Base-by-base conservation (phyloP, 2,797 vertebrate species). In the Bradypodion ventrale region DNA sequence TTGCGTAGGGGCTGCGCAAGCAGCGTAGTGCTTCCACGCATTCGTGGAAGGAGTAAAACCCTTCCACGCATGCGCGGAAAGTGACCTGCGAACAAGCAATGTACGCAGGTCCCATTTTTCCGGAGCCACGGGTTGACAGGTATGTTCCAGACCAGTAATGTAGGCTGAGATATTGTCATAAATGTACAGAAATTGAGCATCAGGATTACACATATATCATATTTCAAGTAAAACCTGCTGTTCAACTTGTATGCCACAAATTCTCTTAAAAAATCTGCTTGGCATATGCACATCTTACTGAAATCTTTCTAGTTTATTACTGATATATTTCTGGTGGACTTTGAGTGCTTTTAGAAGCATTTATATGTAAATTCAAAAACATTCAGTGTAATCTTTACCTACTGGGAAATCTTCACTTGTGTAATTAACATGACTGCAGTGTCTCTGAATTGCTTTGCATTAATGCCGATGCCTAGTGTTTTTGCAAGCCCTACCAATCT, bases 401-500 rank as follows among this genome's bases (percentile, higher is more conserved):
- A 77, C 29, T 79, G 44, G 52, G 87, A 91, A 89, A 85, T 59
- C 84, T 88, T 91, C 87, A 87, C 83, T 77, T 72, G 70, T 83
- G 13, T 15, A 72, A 89, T 89, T 75, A 87, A 72, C 74, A 89
- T 44, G 0, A 93, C 84, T 89, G 59, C 65, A 85, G 52, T 49
- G 49, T 87, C 81, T 68, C 62, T 87, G 56, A 89, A 87, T 87
- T 75, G 62, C 66, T 85, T 88, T 78, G 19, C 74, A 78, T 88
- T 69, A 65, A 90, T 83, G 37, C 1, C 59, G n/a, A 29, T 29
- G 29, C 56, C 56, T 78, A 60, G 32, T 80, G 2, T 56, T 37
- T 88, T 87, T 83, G 90, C 87, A 87, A 92, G 40, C 69, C 16
- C 80, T 86, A 90, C 60, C 79, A 92, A 88, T 91, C 86, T 90